Percentiles rank a stretch among this genome's conserved stretches.
phyloP scores from a whole-genome alignment of 2,797 vertebrate genomes.

The Spondyliosoma cantharus region DNA sequence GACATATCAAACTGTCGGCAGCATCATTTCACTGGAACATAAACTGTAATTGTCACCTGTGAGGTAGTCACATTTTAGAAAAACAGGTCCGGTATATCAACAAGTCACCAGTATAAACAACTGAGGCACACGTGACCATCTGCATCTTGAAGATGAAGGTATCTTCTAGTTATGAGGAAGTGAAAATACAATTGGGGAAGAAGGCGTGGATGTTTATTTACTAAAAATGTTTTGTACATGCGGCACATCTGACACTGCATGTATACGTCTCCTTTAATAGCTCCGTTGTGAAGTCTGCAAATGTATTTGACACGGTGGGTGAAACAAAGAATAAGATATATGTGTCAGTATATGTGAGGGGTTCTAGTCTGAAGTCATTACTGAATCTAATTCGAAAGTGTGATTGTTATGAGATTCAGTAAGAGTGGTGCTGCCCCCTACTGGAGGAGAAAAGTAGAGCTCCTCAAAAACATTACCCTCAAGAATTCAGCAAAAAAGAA shows the following conservation, averaged over 20 bases:
- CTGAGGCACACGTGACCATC: constrained; percentile 34
- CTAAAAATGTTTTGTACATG: neutral
- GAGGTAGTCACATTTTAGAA: constrained; percentile 17
- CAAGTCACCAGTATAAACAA: neutral
- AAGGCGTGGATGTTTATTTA: constrained; percentile 9
- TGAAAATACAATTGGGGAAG: constrained; percentile 29
- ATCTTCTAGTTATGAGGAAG: constrained; percentile 42
- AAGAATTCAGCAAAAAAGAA: neutral
- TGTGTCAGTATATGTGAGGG: neutral
- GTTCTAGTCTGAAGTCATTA: neutral
- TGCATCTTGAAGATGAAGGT: constrained; percentile 1
- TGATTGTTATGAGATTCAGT: neutral
- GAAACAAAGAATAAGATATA: neutral
- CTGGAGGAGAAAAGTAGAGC: constrained; percentile 32
- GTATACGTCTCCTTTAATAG: neutral
- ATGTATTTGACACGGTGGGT: neutral
- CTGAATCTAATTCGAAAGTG: neutral
- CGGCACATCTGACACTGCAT: neutral
- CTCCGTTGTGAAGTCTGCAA: fast-evolving
- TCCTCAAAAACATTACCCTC: neutral
- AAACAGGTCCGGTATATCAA: constrained; percentile 33
- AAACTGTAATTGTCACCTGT: neutral
- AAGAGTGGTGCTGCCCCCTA: constrained; percentile 60
- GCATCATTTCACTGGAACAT: neutral
- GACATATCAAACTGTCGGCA: neutral